Evolutionary conservation across 1,140 invertebrate species (phyloP), one percentile per base, ranked within the genome.

Genomic region (Megalonaias nervosa): DNA sequence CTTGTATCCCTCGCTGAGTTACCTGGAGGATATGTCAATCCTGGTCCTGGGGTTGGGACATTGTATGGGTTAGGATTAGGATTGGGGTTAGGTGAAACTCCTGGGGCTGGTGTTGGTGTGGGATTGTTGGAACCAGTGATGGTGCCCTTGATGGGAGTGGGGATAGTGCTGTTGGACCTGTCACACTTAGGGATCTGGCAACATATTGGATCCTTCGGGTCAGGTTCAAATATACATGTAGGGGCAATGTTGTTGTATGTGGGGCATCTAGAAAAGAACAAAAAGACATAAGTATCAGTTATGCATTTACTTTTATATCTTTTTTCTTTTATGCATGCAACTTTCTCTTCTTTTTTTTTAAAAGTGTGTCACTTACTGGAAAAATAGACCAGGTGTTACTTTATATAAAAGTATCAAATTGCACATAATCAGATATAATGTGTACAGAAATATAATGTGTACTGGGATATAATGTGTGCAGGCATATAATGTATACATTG

Each of bases 131-230:
- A 11, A 62, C 60, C 31, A 23, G 76, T 75, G 26, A 82, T 69
- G n/a, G 68, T 70, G 56, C 85, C 85, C 56, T 71, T 75, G 17
- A 84, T 57, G 21, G 79, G 72, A 11, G 72, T 57, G 55, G 83
- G 61, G 58, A 77, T 67, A 65, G 81, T 80, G 60, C 73, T 76
- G 56, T 81, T 81, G 31, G 73, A 61, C 23, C 74, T 66, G 57
- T 74, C 68, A 74, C 86, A 87, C 60, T 85, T 71, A 62, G 86
- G 86, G 12, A 82, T 75, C 77, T 85, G 69, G 66, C 86, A 87
- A 74, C 86, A 87, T 19, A 75, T 60, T 17, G 82, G 84, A 72
- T 87, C 86, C 21, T 77, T 77, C 48, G 86, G 82, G 74, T 87
- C 86, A 58, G 83, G 74, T 59, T 85, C 84, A 81, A 84, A 81